Base-by-base conservation (phyloP, 2,888 invertebrate species). In the Drosophila incognita region DNA sequence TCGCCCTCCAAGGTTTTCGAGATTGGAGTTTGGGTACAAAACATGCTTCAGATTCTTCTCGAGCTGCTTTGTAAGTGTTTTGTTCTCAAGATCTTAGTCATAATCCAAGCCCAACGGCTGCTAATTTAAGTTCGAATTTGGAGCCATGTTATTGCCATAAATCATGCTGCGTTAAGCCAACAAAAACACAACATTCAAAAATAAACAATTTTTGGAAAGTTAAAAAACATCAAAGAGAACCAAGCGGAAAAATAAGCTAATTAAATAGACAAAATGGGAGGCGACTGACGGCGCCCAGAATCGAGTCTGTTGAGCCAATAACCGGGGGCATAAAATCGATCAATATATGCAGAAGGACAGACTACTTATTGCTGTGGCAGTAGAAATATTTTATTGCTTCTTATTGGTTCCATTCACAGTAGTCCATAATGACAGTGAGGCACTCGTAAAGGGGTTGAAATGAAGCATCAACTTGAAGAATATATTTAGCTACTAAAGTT, bases 151-250 rank as follows among this genome's bases (percentile, higher is more conserved):
- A 36, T 60, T 29, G 80, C 68, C 69, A 80, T 79, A 80, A 79
- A 80, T 79, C 81, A 79, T 46, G 58, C 54, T 57, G 57, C 15
- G 40, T 59, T 79, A 65, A 66, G 60, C 38, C 61, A 83, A 73
- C 80, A 66, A 24, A 13, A 63, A 53, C 2, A n/a, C 46, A 24
- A 15, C 46, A 52, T 61, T 68, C 69, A 58, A 52, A 69, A 54
- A 52, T 53, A 21, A 64, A 82, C 78, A 64, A 75, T 70, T 74
- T 86, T 83, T 84, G 83, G 89, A 84, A 84, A 84, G 83, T 72
- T 75, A 65, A 57, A 65, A 67, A 77, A 67, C 62, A 65, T 68
- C 79, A 69, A 78, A 77, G 74, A 2, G 42, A 53, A 42, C 53
- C 49, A 51, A 61, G 48, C 53, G 61, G 35, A 66, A 42, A 66